These are phyloP conservation scores for Nesometra sesokonis DNA, from an alignment of 35 echinoderm and acorn worm genomes.

Conservation along the genomic window DNA sequence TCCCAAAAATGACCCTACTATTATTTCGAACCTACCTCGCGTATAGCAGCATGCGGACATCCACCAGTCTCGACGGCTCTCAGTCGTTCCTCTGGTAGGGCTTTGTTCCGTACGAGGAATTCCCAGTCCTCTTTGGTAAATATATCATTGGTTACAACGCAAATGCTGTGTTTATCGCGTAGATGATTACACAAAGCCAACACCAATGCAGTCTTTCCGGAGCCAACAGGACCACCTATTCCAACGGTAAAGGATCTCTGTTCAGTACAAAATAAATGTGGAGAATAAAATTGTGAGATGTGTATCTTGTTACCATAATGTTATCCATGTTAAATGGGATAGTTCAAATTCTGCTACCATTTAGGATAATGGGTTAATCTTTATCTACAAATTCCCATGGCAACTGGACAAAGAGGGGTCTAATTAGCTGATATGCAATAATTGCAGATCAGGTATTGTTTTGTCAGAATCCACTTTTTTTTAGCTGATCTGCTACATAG, in stretches of 20 bases:
- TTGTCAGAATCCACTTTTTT: too few relatives aligned
- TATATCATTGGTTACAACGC: constrained; percentile 78
- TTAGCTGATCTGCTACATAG: too few relatives aligned
- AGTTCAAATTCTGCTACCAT: too few relatives aligned
- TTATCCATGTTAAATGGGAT: too few relatives aligned
- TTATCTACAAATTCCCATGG: too few relatives aligned
- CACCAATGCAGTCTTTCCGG: constrained; percentile 64
- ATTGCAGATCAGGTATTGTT: too few relatives aligned
- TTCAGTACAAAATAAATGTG: not conserved
- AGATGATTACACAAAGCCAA: constrained; percentile 53
- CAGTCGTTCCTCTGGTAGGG: constrained; percentile 65
- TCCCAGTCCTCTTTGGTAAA: constrained; percentile 91
- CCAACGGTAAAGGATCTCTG: constrained; percentile 68
- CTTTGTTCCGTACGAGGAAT: constrained; percentile 60
- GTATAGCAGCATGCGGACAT: constrained; percentile 67
- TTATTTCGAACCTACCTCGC: constrained; percentile 37
- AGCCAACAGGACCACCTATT: constrained; percentile 72
- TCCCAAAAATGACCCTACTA: too few relatives aligned
- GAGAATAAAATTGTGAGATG: not conserved
- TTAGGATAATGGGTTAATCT: too few relatives aligned
- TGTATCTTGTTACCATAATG: too few relatives aligned
- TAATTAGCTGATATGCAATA: too few relatives aligned
- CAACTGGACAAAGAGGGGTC: too few relatives aligned
- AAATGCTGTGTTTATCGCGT: constrained; percentile 44
- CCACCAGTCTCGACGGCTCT: constrained; percentile 74